These are phyloP conservation scores for Thalassophryne amazonica DNA, from an alignment of 2,797 vertebrate species.

Conservation along the genomic window DNA sequence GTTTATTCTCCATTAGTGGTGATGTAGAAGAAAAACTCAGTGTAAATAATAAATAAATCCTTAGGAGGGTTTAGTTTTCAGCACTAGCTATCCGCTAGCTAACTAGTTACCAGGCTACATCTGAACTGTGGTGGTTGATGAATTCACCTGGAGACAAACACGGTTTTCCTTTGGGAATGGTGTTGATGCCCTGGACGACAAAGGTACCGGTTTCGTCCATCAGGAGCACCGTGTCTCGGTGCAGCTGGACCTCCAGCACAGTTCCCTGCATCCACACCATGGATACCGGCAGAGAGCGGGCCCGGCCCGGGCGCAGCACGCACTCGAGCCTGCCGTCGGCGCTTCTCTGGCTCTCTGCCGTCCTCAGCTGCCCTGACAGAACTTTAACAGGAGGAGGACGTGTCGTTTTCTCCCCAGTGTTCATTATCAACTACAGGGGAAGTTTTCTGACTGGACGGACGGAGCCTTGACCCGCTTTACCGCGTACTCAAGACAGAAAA, in stretches of 20 bases:
- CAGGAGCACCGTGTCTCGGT: conserved; percentile 67
- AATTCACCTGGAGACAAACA: conserved; percentile 79
- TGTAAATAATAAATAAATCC: too few species aligned
- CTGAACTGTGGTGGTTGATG: too few species aligned
- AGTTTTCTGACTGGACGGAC: not conserved
- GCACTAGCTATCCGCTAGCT: too few species aligned
- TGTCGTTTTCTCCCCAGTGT: not conserved
- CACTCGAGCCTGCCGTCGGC: conserved; percentile 34
- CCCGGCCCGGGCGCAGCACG: conserved; percentile 47
- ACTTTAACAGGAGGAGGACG: conserved; percentile 83
- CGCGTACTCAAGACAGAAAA: not conserved
- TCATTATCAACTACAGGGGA: conserved; percentile 2
- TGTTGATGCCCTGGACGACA: conserved; percentile 77
- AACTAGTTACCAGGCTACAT: too few species aligned
- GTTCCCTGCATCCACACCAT: conserved; percentile 93
- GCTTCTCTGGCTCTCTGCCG: conserved; percentile 28
- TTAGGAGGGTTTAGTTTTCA: too few species aligned
- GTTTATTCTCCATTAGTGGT: too few species aligned
- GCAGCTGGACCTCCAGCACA: conserved; percentile 67
- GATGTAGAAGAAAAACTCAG: too few species aligned
- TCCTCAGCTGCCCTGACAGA: conserved; percentile 82
- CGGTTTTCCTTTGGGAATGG: conserved; percentile 83
- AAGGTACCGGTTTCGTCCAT: conserved; percentile 85
- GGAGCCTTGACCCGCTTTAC: not conserved
- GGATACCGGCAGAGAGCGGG: conserved; percentile 66